Conservation (phyloP, 2,888 invertebrate species). For the Drosophila koepferae region DNA sequence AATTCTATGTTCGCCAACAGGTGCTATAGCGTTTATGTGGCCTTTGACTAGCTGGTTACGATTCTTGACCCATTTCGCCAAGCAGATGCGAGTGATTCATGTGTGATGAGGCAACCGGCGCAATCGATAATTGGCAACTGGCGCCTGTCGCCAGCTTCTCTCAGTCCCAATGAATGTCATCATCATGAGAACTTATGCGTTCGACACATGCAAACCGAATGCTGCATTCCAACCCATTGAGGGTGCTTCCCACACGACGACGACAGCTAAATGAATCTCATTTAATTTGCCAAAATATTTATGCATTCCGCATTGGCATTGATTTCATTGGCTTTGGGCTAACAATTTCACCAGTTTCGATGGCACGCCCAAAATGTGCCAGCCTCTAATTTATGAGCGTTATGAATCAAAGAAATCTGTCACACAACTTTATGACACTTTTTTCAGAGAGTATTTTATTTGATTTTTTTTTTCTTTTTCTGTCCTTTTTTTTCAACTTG, state of each 20-base stretch:
- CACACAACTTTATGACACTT: constrained; percentile 76
- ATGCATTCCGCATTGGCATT: constrained; percentile 68
- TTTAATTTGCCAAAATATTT: constrained; percentile 78
- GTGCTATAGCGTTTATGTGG: constrained; percentile 35
- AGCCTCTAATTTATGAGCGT: constrained; percentile 64
- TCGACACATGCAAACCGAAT: constrained; percentile 65
- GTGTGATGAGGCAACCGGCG: constrained; percentile 52
- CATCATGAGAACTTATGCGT: constrained; percentile 68
- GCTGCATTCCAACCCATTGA: constrained; percentile 35
- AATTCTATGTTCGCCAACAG: constrained; percentile 53
- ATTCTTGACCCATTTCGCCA: constrained; percentile 54
- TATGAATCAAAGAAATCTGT: constrained; percentile 79
- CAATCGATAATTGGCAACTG: constrained; percentile 36
- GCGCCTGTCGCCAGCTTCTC: constrained; percentile 56
- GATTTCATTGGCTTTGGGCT: constrained; percentile 50
- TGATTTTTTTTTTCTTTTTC: neutral
- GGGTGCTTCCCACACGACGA: constrained; percentile 55
- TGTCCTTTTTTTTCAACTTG: constrained; percentile 12
- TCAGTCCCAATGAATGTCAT: constrained; percentile 65
- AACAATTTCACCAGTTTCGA: constrained; percentile 23
- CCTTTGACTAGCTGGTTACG: constrained; percentile 12
- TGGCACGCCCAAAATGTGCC: constrained; percentile 66
- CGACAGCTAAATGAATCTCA: constrained; percentile 77
- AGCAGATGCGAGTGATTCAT: constrained; percentile 50
- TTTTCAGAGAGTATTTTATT: constrained; percentile 20